Percentiles rank a stretch among this genome's conserved stretches.
phyloP scores from a whole-genome alignment of 2,797 vertebrate species.

The Balearica regulorum region DNA sequence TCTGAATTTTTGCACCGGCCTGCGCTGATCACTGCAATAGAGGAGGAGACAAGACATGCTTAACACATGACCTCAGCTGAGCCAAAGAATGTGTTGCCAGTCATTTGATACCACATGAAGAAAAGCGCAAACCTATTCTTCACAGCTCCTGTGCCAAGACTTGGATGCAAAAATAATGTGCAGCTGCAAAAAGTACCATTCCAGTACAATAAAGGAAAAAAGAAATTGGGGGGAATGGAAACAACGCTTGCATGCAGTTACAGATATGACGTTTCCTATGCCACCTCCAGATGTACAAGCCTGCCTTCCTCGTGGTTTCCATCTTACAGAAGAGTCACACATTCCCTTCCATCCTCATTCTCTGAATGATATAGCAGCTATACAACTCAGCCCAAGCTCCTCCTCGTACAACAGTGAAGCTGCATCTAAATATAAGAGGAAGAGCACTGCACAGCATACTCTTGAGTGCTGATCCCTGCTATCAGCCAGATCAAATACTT shows the following conservation, averaged over 20 bases:
- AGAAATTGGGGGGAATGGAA: not conserved
- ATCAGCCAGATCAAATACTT: not conserved
- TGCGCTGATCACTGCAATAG: not conserved
- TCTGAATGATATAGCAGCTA: not conserved
- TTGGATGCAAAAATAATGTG: not conserved
- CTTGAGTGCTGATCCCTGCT: not conserved
- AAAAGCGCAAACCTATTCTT: not conserved
- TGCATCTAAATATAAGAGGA: not conserved
- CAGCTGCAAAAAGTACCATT: not conserved
- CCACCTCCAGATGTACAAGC: not conserved
- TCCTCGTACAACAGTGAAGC: not conserved
- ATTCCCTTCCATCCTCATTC: not conserved
- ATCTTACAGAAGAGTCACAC: not conserved
- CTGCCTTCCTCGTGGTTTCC: not conserved
- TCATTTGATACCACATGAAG: not conserved
- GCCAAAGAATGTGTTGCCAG: not conserved
- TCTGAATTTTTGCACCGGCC: not conserved
- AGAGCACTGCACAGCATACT: not conserved
- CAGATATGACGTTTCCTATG: not conserved
- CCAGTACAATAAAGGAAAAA: not conserved
- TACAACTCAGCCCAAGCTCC: not conserved
- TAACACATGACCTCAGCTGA: not conserved
- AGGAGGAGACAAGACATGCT: not conserved
- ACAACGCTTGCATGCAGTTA: not conserved
- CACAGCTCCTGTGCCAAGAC: not conserved